phyloP scores from a whole-genome alignment of 2,888 invertebrate species.

The Muschampia plurimacula region DNA sequence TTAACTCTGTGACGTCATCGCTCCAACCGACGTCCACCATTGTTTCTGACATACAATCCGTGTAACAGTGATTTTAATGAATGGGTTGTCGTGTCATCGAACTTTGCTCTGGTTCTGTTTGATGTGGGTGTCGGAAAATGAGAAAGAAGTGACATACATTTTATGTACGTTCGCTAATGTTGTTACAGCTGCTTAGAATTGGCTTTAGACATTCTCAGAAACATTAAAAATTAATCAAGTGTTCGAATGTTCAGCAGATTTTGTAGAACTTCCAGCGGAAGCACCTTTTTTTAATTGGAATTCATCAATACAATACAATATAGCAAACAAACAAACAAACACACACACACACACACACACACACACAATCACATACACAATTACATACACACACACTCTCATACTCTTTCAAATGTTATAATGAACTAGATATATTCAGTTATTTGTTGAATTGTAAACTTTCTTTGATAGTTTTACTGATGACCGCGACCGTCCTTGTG shows the following conservation, averaged over 20 bases:
- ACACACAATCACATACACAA: no score
- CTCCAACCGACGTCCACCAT: constrained; percentile 57
- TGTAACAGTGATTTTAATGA: constrained; percentile 74
- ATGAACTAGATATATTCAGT: no score
- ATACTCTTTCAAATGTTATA: no score
- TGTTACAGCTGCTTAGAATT: constrained; percentile 22
- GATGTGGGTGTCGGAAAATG: constrained; percentile 68
- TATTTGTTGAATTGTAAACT: no score
- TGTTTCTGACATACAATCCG: constrained; percentile 69
- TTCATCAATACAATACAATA: constrained; percentile 17
- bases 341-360: no score
- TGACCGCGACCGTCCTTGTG: no score
- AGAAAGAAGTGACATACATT: constrained; percentile 50
- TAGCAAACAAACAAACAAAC: no score
- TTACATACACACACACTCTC: neutral
- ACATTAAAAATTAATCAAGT: constrained; percentile 16
- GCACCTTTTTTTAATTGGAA: constrained; percentile 5
- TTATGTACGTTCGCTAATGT: constrained; percentile 14
- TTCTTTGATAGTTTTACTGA: no score
- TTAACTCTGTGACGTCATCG: constrained; percentile 63
- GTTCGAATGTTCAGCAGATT: constrained; percentile 13
- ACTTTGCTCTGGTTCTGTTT: constrained; percentile 75
- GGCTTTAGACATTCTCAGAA: constrained; percentile 24
- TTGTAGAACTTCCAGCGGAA: constrained; percentile 4
- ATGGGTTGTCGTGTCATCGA: constrained; percentile 77